Conservation (phyloP, 2,888 invertebrate species). For the Cheilosia pagana region DNA sequence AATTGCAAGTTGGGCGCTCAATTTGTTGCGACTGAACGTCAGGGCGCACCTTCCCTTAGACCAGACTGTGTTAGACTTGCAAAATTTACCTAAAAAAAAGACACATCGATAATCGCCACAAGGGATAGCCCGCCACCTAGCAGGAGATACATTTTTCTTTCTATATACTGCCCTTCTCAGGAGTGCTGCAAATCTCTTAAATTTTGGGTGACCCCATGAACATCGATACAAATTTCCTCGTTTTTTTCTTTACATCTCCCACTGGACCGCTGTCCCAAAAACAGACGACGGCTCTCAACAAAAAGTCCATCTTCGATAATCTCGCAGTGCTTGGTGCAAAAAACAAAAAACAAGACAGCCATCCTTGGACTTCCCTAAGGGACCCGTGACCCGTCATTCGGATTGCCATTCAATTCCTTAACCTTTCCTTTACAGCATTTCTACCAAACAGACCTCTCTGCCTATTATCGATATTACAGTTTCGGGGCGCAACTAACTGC, state of each 20-base stretch:
- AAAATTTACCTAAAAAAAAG: too few relatives aligned
- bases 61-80: too few relatives aligned
- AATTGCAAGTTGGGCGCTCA: too few relatives aligned
- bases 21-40: too few relatives aligned
- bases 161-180: too few relatives aligned
- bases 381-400: not conserved
- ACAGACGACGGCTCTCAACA: not conserved
- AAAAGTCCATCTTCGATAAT: not conserved
- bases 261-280: not conserved
- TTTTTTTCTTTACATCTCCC: not conserved
- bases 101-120: too few relatives aligned
- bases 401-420: not conserved
- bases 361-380: not conserved
- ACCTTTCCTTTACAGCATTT: constrained; percentile 26
- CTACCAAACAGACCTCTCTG: constrained; percentile 3
- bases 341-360: not conserved
- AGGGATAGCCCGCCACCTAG: too few relatives aligned
- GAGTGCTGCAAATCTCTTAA: too few relatives aligned
- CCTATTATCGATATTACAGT: constrained; percentile 49
- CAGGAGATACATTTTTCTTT: too few relatives aligned
- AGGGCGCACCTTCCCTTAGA: too few relatives aligned
- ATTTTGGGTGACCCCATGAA: too few relatives aligned
- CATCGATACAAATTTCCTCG: too few relatives aligned
- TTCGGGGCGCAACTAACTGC: constrained; percentile 5
- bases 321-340: not conserved